Percentiles rank a stretch among this genome's conserved stretches.
Evolutionary conservation across 2,888 invertebrate genomes (phyloP).

Genomic region (Tetragnatha montana): DNA sequence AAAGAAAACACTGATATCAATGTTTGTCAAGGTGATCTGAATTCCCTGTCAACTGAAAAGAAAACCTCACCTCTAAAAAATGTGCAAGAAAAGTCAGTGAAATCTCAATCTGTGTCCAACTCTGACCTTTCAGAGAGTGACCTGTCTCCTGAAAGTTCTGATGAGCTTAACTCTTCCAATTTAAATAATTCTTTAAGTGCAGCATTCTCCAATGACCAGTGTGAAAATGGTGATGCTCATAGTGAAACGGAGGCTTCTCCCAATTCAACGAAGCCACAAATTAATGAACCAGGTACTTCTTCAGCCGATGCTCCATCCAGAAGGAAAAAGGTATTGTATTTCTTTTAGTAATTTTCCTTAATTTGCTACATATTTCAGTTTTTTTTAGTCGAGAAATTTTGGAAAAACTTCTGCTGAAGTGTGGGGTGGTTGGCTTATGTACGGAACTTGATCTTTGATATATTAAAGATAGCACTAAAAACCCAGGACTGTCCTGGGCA

Average conservation of each 20-base stretch:
- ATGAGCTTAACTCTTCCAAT: conserved; percentile 46
- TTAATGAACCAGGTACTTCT: not conserved
- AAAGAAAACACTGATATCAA: conserved; percentile 64
- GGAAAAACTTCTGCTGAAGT: no score
- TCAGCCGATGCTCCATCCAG: not conserved
- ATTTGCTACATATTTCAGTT: not conserved
- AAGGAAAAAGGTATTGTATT: conserved; percentile 38
- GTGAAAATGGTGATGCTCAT: conserved; percentile 19
- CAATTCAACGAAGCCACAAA: not conserved
- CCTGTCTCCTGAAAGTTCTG: conserved; percentile 20
- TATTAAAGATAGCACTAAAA: no score
- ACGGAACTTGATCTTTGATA: no score
- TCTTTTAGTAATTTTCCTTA: not conserved
- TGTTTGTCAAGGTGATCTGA: conserved; percentile 12
- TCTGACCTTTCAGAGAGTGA: not conserved
- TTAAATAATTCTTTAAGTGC: conserved; percentile 47
- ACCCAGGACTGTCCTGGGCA: no score
- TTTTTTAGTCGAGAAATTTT: no score
- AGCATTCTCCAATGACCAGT: conserved; percentile 39
- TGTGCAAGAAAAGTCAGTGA: not conserved
- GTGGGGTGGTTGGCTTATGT: no score
- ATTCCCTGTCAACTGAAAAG: not conserved
- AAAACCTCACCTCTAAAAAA: not conserved
- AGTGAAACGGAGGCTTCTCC: conserved; percentile 8
- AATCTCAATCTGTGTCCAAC: not conserved